Evolutionary conservation across 2,888 invertebrate genomes (phyloP).

Genomic region (Thelaira solivaga): DNA sequence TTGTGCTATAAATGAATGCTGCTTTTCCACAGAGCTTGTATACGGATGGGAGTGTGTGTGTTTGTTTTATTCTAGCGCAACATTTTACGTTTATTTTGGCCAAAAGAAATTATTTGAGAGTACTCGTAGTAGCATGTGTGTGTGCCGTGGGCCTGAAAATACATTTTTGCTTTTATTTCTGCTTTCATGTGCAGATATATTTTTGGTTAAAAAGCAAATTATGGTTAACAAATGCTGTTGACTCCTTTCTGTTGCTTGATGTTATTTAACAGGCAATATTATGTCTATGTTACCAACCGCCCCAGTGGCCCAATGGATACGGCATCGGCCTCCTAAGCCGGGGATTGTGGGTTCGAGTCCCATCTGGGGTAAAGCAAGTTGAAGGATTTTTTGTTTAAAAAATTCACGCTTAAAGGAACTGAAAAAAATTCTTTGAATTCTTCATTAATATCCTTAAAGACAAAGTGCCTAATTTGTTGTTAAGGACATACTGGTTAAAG

Average conservation of each 20-base stretch:
- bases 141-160: neutral
- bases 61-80: neutral
- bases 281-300: conserved; percentile 44
- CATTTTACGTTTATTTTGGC: neutral
- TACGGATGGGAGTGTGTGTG: too few relatives aligned
- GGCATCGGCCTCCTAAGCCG: conserved; percentile 73
- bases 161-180: neutral
- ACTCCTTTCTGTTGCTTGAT: neutral
- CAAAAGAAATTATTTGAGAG: neutral
- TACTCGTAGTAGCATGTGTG: neutral
- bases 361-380: conserved; percentile 68
- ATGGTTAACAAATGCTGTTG: conserved; percentile 37
- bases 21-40: too few relatives aligned
- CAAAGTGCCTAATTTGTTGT: too few relatives aligned
- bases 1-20: too few relatives aligned
- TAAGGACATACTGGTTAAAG: too few relatives aligned
- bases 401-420: neutral
- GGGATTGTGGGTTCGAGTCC: conserved; percentile 73
- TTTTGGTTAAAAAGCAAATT: conserved; percentile 18
- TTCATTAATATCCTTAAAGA: neutral
- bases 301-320: conserved; percentile 73
- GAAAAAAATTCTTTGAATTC: neutral
- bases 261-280: neutral
- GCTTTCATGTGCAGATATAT: neutral
- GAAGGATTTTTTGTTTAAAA: conserved; percentile 30